A percentile compares a stretch with the other conserved stretches of the same genome.
Evolutionary conservation across 2,113 vertebrate species (phyloP).

Genomic region (Colinus virginianus): DNA sequence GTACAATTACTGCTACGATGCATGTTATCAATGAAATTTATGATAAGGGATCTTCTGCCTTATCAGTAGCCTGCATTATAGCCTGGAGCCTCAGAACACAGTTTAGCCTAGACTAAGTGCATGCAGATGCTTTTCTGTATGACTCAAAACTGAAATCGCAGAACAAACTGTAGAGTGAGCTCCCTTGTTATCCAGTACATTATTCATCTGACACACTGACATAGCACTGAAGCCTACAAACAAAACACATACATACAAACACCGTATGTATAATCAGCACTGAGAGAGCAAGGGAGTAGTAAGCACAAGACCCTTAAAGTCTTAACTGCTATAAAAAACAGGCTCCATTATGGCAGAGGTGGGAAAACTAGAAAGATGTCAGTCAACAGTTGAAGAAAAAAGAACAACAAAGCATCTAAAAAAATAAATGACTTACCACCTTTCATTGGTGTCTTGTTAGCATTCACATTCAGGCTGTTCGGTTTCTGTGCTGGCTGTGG

Average conservation of each 20-base stretch:
- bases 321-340: not conserved
- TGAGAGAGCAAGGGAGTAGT: not conserved
- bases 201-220: not conserved
- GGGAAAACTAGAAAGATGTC: not conserved
- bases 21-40: not conserved
- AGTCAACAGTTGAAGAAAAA: not conserved
- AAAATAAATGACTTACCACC: conserved; percentile 66
- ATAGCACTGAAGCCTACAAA: not conserved
- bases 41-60: not conserved
- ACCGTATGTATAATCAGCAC: not conserved
- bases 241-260: not conserved
- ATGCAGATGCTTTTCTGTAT: not conserved
- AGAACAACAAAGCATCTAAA: not conserved
- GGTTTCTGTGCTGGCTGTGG: conserved; percentile 74
- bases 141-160: not conserved
- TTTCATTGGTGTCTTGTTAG: conserved; percentile 69
- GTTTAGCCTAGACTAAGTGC: not conserved
- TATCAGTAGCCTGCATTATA: not conserved
- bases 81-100: not conserved
- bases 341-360: not conserved
- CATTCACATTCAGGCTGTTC: conserved; percentile 73
- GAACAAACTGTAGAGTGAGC: not conserved
- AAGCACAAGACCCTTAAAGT: not conserved
- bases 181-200: not conserved
- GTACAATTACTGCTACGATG: not conserved